phyloP scores from a whole-genome alignment of 2,113 vertebrate species.

The Balaeniceps rex region DNA sequence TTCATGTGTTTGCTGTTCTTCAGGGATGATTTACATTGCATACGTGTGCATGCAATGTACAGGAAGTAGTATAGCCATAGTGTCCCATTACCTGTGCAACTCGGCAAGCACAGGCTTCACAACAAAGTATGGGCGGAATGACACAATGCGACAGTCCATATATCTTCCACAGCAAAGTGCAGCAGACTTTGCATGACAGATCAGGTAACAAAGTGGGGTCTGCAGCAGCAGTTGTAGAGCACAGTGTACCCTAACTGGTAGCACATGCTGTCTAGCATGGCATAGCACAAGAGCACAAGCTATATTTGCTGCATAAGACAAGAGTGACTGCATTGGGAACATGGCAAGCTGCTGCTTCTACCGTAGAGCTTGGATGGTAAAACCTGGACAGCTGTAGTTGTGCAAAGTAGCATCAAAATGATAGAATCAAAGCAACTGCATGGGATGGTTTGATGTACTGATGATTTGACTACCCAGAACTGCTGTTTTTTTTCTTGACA shows the following conservation, averaged over 20 bases:
- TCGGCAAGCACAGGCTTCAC: neutral
- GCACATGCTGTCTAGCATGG: neutral
- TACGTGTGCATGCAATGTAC: neutral
- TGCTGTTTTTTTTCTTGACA: neutral
- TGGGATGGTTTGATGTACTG: neutral
- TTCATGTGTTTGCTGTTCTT: neutral
- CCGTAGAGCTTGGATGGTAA: neutral
- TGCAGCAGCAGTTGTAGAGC: neutral
- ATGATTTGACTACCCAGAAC: neutral
- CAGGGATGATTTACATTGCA: neutral
- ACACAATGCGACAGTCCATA: fast-evolving
- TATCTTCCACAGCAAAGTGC: neutral
- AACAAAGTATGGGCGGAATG: neutral
- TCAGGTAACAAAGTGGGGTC: neutral
- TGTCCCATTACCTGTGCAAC: neutral
- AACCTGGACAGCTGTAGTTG: neutral
- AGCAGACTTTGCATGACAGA: neutral
- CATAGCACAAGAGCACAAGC: neutral
- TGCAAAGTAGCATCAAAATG: neutral
- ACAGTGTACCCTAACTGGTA: neutral
- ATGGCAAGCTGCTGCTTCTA: neutral
- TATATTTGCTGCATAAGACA: fast-evolving
- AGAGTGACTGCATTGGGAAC: neutral
- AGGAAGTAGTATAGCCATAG: neutral
- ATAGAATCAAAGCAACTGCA: neutral